Evolutionary conservation across 2,888 invertebrate species (phyloP).

Genomic region (Nowickia ferox): DNA sequence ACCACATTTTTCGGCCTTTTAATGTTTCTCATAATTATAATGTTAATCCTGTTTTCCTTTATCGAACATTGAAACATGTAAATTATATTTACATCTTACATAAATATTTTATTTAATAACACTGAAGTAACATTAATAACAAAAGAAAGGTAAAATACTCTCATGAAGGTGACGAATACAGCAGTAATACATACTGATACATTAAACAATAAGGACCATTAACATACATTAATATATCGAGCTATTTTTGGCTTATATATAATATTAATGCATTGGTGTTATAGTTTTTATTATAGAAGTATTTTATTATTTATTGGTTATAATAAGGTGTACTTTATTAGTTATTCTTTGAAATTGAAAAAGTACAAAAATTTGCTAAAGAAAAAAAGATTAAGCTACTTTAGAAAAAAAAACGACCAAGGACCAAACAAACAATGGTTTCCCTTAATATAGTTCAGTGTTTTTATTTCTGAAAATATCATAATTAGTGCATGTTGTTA

Average conservation of each 20-base stretch:
- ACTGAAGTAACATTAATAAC: slow-evolving; percentile 41
- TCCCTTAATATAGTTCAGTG: too few relatives aligned
- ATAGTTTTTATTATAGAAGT: too few relatives aligned
- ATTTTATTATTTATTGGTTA: too few relatives aligned
- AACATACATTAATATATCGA: neutral
- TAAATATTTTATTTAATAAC: slow-evolving; percentile 49
- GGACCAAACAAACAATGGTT: too few relatives aligned
- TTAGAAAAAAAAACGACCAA: too few relatives aligned
- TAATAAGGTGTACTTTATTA: neutral
- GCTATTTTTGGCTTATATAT: neutral
- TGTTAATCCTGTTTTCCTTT: slow-evolving; percentile 25
- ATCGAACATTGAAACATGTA: neutral
- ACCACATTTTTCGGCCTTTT: neutral
- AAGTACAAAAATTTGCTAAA: too few relatives aligned
- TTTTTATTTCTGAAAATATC: too few relatives aligned
- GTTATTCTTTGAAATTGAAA: too few relatives aligned
- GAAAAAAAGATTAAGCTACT: too few relatives aligned
- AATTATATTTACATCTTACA: neutral
- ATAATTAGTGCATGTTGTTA: too few relatives aligned
- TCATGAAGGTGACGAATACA: neutral
- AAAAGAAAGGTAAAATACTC: slow-evolving; percentile 5
- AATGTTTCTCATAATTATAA: slow-evolving; percentile 48
- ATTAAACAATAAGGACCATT: neutral
- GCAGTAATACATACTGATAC: neutral
- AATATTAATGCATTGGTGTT: neutral